Percentiles rank a stretch among this genome's conserved stretches.
phyloP scores from a whole-genome alignment of 1,140 invertebrate species.

The Sycophila sp. region DNA sequence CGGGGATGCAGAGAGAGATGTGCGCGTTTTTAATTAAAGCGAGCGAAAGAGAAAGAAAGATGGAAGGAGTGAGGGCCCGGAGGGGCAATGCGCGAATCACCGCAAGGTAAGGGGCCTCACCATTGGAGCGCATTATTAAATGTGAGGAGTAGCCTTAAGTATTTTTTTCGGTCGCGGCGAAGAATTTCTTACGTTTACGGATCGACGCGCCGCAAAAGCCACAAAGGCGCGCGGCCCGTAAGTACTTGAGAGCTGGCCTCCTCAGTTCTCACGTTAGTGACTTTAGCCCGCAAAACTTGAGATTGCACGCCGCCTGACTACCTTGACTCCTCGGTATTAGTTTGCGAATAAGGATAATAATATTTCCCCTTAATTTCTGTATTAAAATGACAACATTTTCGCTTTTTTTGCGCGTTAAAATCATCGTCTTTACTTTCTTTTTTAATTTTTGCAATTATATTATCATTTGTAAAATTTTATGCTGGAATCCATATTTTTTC shows the following conservation, averaged over 20 bases:
- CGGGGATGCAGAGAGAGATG: too few relatives aligned
- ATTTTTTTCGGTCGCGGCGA: background rate
- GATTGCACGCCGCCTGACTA: conserved; percentile 3
- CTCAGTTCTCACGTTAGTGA: conserved; percentile 27
- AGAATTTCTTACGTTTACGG: conserved; percentile 35
- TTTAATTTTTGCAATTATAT: too few relatives aligned
- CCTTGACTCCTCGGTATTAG: background rate
- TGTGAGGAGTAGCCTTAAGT: conserved; percentile 23
- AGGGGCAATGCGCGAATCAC: background rate
- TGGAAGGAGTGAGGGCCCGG: too few relatives aligned
- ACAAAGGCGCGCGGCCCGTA: conserved; percentile 13
- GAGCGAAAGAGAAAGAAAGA: background rate
- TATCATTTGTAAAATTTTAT: too few relatives aligned
- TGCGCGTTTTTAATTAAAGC: conserved; percentile 6
- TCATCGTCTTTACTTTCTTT: too few relatives aligned
- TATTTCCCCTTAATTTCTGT: background rate
- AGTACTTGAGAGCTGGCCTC: background rate
- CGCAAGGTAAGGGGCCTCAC: background rate
- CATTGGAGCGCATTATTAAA: conserved; percentile 31
- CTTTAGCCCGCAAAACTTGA: background rate
- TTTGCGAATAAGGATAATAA: conserved; percentile 6
- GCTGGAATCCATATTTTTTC: too few relatives aligned
- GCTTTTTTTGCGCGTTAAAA: too few relatives aligned
- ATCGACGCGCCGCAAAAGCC: conserved; percentile 35
- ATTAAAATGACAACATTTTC: background rate